Conservation (phyloP, 2,888 invertebrate genomes). For the Eupithecia exiguata region DNA sequence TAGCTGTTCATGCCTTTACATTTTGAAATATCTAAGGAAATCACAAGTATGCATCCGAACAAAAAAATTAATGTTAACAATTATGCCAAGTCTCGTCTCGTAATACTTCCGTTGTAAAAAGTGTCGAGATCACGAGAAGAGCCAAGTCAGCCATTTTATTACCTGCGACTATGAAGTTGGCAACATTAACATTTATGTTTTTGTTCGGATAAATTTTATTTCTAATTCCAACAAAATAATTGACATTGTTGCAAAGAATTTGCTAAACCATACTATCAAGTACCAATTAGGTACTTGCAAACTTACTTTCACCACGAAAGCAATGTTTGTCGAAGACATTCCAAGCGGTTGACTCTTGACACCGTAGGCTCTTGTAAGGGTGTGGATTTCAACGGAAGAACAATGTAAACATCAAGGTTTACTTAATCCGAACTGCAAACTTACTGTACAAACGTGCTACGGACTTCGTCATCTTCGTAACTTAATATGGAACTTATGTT, state of each 20-base stretch:
- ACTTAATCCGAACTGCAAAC: conserved; percentile 43
- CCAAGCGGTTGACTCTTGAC: conserved; percentile 6
- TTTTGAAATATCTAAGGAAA: too few species aligned
- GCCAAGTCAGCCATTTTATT: too few species aligned
- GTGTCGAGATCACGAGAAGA: too few species aligned
- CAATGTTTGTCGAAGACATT: neutral
- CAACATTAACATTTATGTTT: too few species aligned
- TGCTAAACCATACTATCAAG: neutral
- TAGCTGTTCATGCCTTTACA: too few species aligned
- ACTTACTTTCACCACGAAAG: neutral
- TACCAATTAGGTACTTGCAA: neutral
- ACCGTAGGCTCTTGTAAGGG: conserved; percentile 10
- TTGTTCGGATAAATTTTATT: too few species aligned
- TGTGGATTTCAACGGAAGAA: conserved; percentile 33
- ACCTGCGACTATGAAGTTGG: too few species aligned
- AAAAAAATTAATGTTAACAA: too few species aligned
- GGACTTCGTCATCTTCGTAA: conserved; percentile 39
- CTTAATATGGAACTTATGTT: conserved; percentile 42
- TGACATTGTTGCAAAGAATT: neutral
- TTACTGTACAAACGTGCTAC: conserved; percentile 38
- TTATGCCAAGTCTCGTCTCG: too few species aligned
- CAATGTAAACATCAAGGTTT: conserved; percentile 42
- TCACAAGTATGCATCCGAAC: too few species aligned
- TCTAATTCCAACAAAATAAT: too few species aligned
- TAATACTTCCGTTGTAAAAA: too few species aligned